Evolutionary conservation across 2,113 vertebrate genomes (phyloP), one percentile per base, ranked within the genome.

Genomic region (Phasianus colchicus): DNA sequence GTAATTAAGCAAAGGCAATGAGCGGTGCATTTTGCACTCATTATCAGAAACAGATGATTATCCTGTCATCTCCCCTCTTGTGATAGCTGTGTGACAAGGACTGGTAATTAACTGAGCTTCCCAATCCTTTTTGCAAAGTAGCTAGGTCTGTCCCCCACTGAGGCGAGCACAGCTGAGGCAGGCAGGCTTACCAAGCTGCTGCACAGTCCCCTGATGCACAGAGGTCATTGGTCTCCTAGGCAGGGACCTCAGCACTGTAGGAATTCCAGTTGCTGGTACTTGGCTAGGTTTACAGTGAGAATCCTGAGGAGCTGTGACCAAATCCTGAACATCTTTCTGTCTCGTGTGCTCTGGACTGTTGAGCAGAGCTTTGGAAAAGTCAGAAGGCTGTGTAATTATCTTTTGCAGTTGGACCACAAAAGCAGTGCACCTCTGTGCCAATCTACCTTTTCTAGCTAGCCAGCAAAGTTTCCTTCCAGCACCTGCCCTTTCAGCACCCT

Each of bases 1-100:
- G 73, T 96, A 96, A 96, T 96, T 96, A 96, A 94, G 91, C 69
- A 91, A 93, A 95, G 89, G 94, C 93, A 94, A 88, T 80, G 86
- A 97, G 86, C 83, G 77, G 78, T 86, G 72, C 2, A 0, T 79
- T 96, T 96, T 96, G 75, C 57, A 11, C 87, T 96, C 63, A 45
- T 89, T 93, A 83, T 84, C 75, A 89, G 92, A 93, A 93, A 96
- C 81, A 72, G 88, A 93, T 92, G 85, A 96, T 95, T 95, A 96
- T 92, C 86, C 79, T 92, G 85, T 90, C 9, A 21, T 73, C 55
- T 92, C 58, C 94, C 36, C 50, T 94, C 78, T 88, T 95, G 72
- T 88, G 83, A 90, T 91, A 91, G 73, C 87, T 91, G 52, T 81
- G 78, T 94, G 92, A 87, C 74, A 81, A 87, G 91, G 60, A 78